A percentile compares a stretch with the other conserved stretches of the same genome.
These are phyloP conservation scores for Spisula solida DNA, from an alignment of 2,888 invertebrate genomes.

Conservation along the genomic window DNA sequence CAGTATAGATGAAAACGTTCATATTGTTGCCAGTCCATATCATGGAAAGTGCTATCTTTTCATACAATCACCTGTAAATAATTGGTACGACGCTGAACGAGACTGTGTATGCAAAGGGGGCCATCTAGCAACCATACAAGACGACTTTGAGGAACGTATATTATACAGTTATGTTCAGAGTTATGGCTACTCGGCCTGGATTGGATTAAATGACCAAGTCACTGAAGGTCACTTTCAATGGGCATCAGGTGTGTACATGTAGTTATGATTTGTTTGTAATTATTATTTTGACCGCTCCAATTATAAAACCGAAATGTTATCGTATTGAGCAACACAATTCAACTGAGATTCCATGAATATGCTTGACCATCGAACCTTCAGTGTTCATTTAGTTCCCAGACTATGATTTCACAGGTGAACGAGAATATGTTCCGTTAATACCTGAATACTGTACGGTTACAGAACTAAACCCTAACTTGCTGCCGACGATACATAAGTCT, in stretches of 20 bases:
- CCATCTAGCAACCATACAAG: neutral
- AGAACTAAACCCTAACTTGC: too few species aligned
- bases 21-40: neutral
- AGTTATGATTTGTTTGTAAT: neutral
- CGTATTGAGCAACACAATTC: too few species aligned
- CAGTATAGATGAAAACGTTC: neutral
- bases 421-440: too few species aligned
- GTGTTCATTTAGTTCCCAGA: too few species aligned
- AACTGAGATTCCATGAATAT: too few species aligned
- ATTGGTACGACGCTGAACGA: neutral
- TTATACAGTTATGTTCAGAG: neutral
- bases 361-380: too few species aligned
- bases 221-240: neutral
- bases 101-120: neutral
- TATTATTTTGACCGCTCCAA: neutral
- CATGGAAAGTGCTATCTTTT: neutral
- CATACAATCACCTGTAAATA: neutral
- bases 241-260: neutral
- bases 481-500: too few species aligned
- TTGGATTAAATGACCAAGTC: neutral
- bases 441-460: too few species aligned
- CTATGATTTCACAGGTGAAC: too few species aligned
- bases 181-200: neutral
- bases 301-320: too few species aligned
- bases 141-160: neutral